A percentile compares a stretch with the other conserved stretches of the same genome.
These are phyloP conservation scores for Mallotus villosus DNA, from an alignment of 2,797 vertebrate genomes.

Conservation along the genomic window DNA sequence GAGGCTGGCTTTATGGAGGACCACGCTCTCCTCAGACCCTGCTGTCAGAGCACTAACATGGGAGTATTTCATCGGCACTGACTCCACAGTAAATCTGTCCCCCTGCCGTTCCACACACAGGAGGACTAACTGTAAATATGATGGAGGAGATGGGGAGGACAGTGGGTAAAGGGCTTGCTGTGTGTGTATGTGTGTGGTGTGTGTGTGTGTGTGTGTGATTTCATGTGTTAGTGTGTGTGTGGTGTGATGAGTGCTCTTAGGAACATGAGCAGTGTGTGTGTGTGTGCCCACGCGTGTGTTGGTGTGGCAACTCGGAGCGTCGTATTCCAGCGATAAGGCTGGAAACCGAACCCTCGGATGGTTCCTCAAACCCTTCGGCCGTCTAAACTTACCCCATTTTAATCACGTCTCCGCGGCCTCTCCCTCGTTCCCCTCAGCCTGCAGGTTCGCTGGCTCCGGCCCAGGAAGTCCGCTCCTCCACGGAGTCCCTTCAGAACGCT, in stretches of 20 bases:
- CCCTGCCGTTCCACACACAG: slow-evolving; percentile 38
- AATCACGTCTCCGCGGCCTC: slow-evolving; percentile 45
- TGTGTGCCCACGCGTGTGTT: slow-evolving; percentile 18
- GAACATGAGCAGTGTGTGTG: neutral
- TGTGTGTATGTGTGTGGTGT: neutral
- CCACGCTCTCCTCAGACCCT: slow-evolving; percentile 34
- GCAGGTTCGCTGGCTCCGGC: slow-evolving; percentile 59
- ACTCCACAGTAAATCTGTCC: slow-evolving; percentile 50
- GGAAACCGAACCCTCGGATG: slow-evolving; percentile 32
- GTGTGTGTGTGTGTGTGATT: slow-evolving; percentile 1
- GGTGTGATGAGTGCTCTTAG: neutral
- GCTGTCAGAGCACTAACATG: slow-evolving; percentile 46
- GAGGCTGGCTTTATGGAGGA: slow-evolving; percentile 46
- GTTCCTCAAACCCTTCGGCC: slow-evolving; percentile 21
- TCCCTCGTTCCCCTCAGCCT: slow-evolving; percentile 29
- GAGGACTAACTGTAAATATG: slow-evolving; percentile 35
- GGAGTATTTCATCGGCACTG: slow-evolving; percentile 53
- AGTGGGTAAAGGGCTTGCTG: neutral
- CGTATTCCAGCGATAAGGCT: slow-evolving; percentile 52
- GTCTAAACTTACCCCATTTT: slow-evolving; percentile 70
- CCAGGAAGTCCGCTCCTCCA: slow-evolving; percentile 39
- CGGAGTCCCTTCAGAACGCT: slow-evolving; percentile 20
- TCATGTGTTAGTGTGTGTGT: neutral
- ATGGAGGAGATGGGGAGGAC: slow-evolving; percentile 28
- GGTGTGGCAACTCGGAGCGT: slow-evolving; percentile 35